Percentiles rank a stretch among this genome's conserved stretches.
These are phyloP conservation scores for Drosophila yooni DNA, from an alignment of 2,888 invertebrate species.

Conservation along the genomic window DNA sequence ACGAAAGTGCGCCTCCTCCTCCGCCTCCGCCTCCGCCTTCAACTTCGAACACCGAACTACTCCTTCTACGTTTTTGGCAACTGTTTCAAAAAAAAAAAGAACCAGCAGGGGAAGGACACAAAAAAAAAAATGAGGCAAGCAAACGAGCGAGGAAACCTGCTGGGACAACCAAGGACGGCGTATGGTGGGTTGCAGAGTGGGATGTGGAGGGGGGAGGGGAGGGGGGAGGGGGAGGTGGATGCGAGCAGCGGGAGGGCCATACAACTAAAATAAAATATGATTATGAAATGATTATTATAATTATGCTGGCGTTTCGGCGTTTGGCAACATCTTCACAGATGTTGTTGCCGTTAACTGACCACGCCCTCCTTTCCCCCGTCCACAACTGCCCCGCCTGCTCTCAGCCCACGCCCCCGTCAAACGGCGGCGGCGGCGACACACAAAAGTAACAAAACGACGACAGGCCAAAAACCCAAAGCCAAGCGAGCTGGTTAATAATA, in stretches of 20 bases:
- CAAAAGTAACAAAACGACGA: conserved; percentile 25
- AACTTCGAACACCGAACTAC: conserved; percentile 8
- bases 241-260: conserved; percentile 58
- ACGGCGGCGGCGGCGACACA: conserved; percentile 14
- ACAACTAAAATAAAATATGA: conserved; percentile 80
- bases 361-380: conserved; percentile 41
- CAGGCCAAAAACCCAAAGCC: conserved; percentile 31
- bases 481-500: conserved; percentile 81
- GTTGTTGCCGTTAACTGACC: conserved; percentile 80
- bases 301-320: conserved; percentile 75
- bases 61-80: conserved; percentile 62
- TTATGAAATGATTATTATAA: conserved; percentile 84
- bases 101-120: conserved; percentile 14
- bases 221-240: conserved; percentile 18
- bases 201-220: neutral
- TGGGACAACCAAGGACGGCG: conserved; percentile 41
- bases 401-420: conserved; percentile 7
- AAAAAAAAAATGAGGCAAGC: conserved; percentile 19
- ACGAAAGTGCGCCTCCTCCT: neutral
- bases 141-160: conserved; percentile 53
- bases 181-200: neutral
- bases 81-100: conserved; percentile 60
- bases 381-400: neutral
- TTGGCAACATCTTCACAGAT: conserved; percentile 79
- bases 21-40: neutral